Percentiles rank a stretch among this genome's conserved stretches.
These are phyloP conservation scores for Acrocyrtus sp. DNA, from an alignment of 2,888 invertebrate genomes.

Conservation along the genomic window DNA sequence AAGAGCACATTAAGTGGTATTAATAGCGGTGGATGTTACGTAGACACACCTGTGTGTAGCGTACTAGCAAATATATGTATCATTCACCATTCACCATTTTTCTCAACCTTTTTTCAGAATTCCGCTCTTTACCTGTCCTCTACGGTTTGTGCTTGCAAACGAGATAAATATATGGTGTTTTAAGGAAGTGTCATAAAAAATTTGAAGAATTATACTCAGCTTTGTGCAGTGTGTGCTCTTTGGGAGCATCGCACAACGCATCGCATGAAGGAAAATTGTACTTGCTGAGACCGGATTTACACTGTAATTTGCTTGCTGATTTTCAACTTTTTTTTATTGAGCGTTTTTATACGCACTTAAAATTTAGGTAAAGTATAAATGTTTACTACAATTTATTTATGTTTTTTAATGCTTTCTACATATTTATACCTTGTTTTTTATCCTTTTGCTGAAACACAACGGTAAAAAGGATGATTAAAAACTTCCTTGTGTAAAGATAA, in stretches of 20 bases:
- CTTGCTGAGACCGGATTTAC: conserved; percentile 18
- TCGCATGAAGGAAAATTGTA: neutral
- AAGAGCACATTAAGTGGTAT: conserved; percentile 38
- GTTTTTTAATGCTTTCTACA: neutral
- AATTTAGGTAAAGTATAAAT: neutral
- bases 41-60: neutral
- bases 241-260: neutral
- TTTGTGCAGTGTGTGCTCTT: no score
- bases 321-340: no score
- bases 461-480: neutral
- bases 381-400: neutral
- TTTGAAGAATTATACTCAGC: neutral
- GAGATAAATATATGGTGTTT: conserved; percentile 11
- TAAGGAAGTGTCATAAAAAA: conserved; percentile 48
- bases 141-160: conserved; percentile 15
- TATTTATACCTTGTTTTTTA: neutral
- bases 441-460: neutral
- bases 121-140: neutral
- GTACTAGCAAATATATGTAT: neutral
- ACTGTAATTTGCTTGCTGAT: conserved; percentile 19
- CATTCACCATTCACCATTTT: neutral
- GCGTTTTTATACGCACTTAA: no score
- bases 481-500: no score
- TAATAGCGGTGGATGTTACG: conserved; percentile 18
- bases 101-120: no score